These are phyloP conservation scores for Diplolepis rosae DNA, from an alignment of 2,888 invertebrate species.

Conservation along the genomic window DNA sequence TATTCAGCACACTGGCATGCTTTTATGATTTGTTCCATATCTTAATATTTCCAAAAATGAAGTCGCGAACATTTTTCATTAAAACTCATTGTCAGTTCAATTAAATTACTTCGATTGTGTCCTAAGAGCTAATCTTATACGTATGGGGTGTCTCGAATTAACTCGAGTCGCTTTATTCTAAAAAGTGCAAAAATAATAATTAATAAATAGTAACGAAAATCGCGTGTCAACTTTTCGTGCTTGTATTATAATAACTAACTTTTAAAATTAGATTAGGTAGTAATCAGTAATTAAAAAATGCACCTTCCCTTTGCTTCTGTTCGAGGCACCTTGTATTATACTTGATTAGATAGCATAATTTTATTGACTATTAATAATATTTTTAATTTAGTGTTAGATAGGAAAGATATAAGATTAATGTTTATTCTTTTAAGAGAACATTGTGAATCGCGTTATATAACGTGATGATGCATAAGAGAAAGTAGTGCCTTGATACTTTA, in stretches of 20 bases:
- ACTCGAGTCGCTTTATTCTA: constrained; percentile 25
- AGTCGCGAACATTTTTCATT: neutral
- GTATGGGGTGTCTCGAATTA: constrained; percentile 40
- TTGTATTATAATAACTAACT: constrained; percentile 32
- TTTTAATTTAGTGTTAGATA: constrained; percentile 45
- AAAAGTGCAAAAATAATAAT: constrained; percentile 37
- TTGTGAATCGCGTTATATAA: constrained; percentile 33
- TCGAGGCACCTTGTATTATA: constrained; percentile 52
- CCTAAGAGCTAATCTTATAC: constrained; percentile 30
- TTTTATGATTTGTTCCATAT: constrained; percentile 6
- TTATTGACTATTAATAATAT: constrained; percentile 41
- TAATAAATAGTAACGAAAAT: constrained; percentile 25
- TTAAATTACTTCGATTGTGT: constrained; percentile 27
- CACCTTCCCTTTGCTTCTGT: constrained; percentile 29
- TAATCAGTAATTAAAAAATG: constrained; percentile 33
- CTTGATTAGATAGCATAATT: constrained; percentile 40
- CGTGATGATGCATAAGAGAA: constrained; percentile 46
- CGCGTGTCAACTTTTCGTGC: constrained; percentile 11
- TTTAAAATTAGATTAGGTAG: constrained; percentile 27
- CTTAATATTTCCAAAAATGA: neutral
- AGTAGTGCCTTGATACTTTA: constrained; percentile 70
- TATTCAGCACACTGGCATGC: constrained; percentile 15
- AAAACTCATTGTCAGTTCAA: neutral
- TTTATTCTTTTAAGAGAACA: constrained; percentile 24
- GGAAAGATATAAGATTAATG: constrained; percentile 40